Conservation (phyloP, 2,888 invertebrate genomes). For the Molorchus minor region DNA sequence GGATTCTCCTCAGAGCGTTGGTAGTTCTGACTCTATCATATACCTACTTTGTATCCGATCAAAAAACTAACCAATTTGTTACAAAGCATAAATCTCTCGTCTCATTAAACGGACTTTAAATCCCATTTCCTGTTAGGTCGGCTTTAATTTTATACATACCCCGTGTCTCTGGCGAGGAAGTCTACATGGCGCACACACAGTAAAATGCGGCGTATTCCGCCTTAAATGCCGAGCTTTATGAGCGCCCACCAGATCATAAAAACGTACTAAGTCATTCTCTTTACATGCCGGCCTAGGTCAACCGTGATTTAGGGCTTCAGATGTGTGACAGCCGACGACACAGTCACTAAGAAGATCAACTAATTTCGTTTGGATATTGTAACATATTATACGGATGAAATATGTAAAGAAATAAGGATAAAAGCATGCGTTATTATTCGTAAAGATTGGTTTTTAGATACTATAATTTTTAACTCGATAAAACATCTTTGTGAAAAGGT, state of each 20-base stretch:
- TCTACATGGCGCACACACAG: conserved; percentile 12
- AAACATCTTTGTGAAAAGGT: too few relatives aligned
- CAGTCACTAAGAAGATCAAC: not conserved
- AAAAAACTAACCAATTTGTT: conserved; percentile 30
- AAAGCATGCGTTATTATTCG: too few relatives aligned
- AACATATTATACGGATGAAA: too few relatives aligned
- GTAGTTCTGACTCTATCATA: too few relatives aligned
- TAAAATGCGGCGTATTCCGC: conserved; percentile 1
- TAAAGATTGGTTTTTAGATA: too few relatives aligned
- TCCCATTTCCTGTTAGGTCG: conserved; percentile 33
- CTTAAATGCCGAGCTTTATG: conserved; percentile 13
- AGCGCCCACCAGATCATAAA: conserved; percentile 23
- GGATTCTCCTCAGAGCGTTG: too few relatives aligned
- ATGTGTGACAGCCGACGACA: not conserved
- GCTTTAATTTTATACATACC: conserved; percentile 24
- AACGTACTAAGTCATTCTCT: conserved; percentile 24
- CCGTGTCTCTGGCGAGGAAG: conserved; percentile 13
- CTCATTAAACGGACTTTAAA: conserved; percentile 35
- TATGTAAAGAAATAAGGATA: too few relatives aligned
- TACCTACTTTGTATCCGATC: too few relatives aligned
- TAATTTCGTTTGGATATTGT: not conserved
- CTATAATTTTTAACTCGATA: not conserved
- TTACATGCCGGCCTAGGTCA: conserved; percentile 19
- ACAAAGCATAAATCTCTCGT: conserved; percentile 27
- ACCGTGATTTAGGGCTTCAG: not conserved